These are phyloP conservation scores for Ctenodactylus gundi DNA, from an alignment of 2,113 vertebrate genomes.

Conservation along the genomic window DNA sequence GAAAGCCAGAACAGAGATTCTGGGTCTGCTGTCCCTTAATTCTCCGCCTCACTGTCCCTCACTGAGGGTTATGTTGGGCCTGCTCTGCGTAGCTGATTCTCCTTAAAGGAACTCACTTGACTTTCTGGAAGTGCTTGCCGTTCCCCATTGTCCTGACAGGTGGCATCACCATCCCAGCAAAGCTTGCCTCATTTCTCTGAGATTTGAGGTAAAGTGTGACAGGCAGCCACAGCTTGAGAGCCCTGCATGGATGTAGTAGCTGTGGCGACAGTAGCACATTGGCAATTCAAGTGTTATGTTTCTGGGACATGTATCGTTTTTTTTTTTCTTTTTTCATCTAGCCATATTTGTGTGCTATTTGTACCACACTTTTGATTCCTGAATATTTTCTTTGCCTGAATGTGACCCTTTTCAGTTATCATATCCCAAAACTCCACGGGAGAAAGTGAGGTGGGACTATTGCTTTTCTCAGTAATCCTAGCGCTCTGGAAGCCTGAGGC, in stretches of 20 bases:
- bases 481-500: too few species aligned
- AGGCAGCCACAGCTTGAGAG: not conserved
- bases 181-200: not conserved
- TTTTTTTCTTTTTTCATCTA: not conserved
- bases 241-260: not conserved
- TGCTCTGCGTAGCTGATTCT: not conserved
- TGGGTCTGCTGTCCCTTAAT: not conserved
- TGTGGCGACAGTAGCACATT: too few species aligned
- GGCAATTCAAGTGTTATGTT: not conserved
- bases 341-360: too few species aligned
- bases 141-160: not conserved
- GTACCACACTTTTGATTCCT: not conserved
- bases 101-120: not conserved
- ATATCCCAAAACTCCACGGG: not conserved
- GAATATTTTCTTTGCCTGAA: not conserved
- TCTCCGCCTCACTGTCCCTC: not conserved
- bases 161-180: not conserved
- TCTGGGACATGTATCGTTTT: not conserved
- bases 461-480: too few species aligned
- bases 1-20: not conserved
- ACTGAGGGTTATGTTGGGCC: not conserved
- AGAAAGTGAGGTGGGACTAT: too few species aligned
- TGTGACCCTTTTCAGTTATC: not conserved
- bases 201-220: not conserved
- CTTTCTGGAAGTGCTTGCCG: not conserved